Evolutionary conservation across 2,113 vertebrate genomes (phyloP).

Genomic region (Pantherophis guttatus): DNA sequence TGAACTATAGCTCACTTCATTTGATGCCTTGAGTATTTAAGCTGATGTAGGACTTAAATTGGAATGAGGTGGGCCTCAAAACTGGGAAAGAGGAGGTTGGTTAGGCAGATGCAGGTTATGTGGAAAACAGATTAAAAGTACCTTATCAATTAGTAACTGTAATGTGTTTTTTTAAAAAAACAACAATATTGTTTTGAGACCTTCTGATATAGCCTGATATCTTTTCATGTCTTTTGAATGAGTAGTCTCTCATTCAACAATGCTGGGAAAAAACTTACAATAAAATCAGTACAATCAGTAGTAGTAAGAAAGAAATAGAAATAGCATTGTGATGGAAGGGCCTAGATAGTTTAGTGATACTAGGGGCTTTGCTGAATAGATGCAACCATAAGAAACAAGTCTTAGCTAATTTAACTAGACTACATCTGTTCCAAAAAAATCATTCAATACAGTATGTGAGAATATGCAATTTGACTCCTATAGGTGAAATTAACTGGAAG

Average conservation of each 20-base stretch:
- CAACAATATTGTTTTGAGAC: not conserved
- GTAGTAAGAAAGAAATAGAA: not conserved
- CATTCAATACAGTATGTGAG: no score
- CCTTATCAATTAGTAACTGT: not conserved
- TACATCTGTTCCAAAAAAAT: no score
- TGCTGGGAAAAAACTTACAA: not conserved
- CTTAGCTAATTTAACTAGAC: no score
- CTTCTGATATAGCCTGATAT: not conserved
- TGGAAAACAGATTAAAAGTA: not conserved
- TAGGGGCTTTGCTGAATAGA: not conserved
- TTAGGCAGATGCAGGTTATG: not conserved
- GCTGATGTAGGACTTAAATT: not conserved
- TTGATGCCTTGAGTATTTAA: not conserved
- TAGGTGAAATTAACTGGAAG: no score
- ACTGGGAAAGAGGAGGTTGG: not conserved
- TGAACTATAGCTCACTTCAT: not conserved
- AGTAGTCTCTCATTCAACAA: not conserved
- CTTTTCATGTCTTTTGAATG: not conserved
- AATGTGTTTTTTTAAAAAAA: not conserved
- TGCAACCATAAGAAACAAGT: no score
- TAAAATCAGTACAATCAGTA: not conserved
- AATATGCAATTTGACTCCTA: no score
- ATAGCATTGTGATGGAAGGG: not conserved
- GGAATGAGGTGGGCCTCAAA: not conserved
- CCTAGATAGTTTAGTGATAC: not conserved